Conservation (phyloP, 2,113 vertebrate species). For the Nothoprocta pentlandii region DNA sequence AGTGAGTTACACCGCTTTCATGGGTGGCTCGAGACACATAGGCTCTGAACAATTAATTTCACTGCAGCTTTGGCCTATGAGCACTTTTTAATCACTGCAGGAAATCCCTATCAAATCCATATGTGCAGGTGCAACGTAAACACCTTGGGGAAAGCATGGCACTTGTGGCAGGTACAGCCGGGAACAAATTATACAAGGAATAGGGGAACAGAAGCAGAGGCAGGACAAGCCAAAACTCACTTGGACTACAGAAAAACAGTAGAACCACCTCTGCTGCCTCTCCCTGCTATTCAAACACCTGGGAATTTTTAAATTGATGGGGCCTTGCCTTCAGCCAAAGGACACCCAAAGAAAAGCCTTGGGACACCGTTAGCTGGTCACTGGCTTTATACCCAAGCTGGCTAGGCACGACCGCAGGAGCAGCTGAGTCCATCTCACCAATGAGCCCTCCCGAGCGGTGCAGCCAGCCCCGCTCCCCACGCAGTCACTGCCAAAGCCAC, state of each 20-base stretch:
- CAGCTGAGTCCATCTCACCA: background rate
- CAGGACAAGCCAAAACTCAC: background rate
- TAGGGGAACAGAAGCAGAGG: background rate
- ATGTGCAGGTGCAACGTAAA: constrained; percentile 61
- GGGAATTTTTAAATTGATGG: background rate
- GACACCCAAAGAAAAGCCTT: background rate
- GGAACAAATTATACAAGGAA: background rate
- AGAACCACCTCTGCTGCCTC: background rate
- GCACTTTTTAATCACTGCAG: constrained; percentile 69
- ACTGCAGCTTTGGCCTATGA: constrained; percentile 62
- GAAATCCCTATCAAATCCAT: constrained; percentile 74
- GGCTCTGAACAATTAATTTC: constrained; percentile 77
- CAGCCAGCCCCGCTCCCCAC: background rate
- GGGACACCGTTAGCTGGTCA: background rate
- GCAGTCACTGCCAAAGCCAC: background rate
- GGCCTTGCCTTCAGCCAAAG: background rate
- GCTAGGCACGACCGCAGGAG: background rate
- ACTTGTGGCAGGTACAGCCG: background rate
- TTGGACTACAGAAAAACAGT: background rate
- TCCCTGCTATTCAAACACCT: background rate
- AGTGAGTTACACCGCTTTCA: constrained; percentile 71
- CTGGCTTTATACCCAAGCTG: background rate
- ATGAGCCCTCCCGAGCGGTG: too few species aligned
- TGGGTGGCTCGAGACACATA: constrained; percentile 57
- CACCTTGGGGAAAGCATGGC: background rate